Conservation (phyloP, 2,113 vertebrate genomes). For the Scolopax mira region DNA sequence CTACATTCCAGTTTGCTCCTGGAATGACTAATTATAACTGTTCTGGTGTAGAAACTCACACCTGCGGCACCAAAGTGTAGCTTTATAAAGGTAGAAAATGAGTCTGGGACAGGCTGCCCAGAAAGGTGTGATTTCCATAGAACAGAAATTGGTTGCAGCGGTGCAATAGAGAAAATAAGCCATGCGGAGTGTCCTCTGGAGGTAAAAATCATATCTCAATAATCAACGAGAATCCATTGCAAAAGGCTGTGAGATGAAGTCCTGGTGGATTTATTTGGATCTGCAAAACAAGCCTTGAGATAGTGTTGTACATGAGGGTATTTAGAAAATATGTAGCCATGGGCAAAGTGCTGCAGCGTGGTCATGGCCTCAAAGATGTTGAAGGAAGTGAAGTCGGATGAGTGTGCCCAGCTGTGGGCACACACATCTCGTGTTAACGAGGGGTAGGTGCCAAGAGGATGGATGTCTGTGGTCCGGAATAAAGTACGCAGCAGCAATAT, state of each 20-base stretch:
- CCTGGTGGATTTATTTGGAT: not conserved
- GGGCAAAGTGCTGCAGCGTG: not conserved
- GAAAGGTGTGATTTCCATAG: not conserved
- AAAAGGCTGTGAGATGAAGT: not conserved
- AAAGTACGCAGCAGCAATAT: not conserved
- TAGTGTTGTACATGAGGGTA: accelerated
- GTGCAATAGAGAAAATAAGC: not conserved
- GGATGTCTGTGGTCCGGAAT: not conserved
- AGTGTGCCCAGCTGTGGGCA: accelerated
- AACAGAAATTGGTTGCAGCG: not conserved
- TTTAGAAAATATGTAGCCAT: not conserved
- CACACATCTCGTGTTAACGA: accelerated
- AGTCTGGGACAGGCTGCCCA: not conserved
- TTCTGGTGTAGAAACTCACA: accelerated
- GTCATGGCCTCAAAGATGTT: not conserved
- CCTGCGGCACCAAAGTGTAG: not conserved
- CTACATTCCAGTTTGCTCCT: not conserved
- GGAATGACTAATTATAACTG: not conserved
- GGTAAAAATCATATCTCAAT: not conserved
- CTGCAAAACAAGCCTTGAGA: not conserved
- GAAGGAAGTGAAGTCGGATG: accelerated
- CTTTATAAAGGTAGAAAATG: not conserved
- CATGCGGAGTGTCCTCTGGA: not conserved
- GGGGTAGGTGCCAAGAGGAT: too few species aligned
- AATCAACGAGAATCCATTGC: not conserved